Conservation (phyloP, 2,113 vertebrate species). For the Toxotes chatareus region DNA sequence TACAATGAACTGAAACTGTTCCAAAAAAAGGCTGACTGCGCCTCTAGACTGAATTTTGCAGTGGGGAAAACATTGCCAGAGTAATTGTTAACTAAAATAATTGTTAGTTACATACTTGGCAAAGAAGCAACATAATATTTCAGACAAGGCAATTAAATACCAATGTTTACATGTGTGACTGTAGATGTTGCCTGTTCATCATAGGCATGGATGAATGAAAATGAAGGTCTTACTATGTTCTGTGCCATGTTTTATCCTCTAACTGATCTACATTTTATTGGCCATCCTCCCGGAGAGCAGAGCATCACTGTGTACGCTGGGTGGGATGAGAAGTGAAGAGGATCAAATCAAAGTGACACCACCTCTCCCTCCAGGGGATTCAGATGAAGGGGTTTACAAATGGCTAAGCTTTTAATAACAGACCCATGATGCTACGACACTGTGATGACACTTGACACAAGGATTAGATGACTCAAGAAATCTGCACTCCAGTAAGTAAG, state of each 20-base stretch:
- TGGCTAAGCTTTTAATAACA: conserved; percentile 71
- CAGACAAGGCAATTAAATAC: conserved; percentile 2
- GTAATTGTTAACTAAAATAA: background rate
- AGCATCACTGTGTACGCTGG: conserved; percentile 12
- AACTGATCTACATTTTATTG: conserved; percentile 1
- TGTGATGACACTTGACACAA: conserved; percentile 56
- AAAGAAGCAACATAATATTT: background rate
- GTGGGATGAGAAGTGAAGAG: conserved; percentile 45
- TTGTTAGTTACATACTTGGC: background rate
- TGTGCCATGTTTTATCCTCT: conserved; percentile 15
- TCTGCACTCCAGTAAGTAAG: conserved; percentile 46
- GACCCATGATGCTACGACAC: conserved; percentile 43
- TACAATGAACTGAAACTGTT: background rate
- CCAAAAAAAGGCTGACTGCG: background rate
- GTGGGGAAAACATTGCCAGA: background rate
- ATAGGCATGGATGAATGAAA: background rate
- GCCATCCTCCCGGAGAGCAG: conserved; percentile 30
- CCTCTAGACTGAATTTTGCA: background rate
- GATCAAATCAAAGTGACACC: conserved; percentile 62
- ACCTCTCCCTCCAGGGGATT: conserved; percentile 42
- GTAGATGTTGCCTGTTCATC: background rate
- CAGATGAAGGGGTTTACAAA: conserved; percentile 66
- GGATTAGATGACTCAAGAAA: conserved; percentile 69
- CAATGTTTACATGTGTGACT: background rate
- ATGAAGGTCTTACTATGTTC: background rate